Evolutionary conservation across 2,797 vertebrate genomes (phyloP).

Genomic region (Mionectes olivaceus): DNA sequence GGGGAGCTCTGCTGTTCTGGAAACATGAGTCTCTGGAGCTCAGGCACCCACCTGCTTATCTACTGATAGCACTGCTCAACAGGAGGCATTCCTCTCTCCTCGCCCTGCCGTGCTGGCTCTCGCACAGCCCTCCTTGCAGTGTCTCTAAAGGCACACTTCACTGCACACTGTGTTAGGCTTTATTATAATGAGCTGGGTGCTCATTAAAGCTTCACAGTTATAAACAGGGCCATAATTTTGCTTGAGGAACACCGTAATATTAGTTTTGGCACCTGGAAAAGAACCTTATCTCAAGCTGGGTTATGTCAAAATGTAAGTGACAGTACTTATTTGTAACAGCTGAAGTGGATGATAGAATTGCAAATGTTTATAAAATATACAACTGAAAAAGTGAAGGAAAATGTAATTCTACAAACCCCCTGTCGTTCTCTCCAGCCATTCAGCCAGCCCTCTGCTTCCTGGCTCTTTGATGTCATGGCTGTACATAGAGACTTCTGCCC

Average conservation of each 20-base stretch:
- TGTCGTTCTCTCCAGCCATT: not conserved
- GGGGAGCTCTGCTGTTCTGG: not conserved
- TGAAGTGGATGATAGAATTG: not conserved
- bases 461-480: not conserved
- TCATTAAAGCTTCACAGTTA: slow-evolving; percentile 11
- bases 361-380: not conserved
- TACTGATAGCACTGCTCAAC: not conserved
- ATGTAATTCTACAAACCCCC: not conserved
- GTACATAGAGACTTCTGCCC: not conserved
- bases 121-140: not conserved
- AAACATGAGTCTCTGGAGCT: not conserved
- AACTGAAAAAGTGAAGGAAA: not conserved
- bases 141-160: not conserved
- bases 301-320: not conserved
- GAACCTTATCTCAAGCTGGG: not conserved
- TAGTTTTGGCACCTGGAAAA: not conserved
- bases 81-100: not conserved
- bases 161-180: not conserved
- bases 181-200: not conserved
- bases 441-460: not conserved
- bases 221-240: not conserved
- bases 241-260: not conserved
- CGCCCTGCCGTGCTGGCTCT: not conserved
- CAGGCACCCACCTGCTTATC: not conserved
- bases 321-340: not conserved